Evolutionary conservation across 2,888 invertebrate genomes (phyloP).

Genomic region (Steinernema carpocapsae): DNA sequence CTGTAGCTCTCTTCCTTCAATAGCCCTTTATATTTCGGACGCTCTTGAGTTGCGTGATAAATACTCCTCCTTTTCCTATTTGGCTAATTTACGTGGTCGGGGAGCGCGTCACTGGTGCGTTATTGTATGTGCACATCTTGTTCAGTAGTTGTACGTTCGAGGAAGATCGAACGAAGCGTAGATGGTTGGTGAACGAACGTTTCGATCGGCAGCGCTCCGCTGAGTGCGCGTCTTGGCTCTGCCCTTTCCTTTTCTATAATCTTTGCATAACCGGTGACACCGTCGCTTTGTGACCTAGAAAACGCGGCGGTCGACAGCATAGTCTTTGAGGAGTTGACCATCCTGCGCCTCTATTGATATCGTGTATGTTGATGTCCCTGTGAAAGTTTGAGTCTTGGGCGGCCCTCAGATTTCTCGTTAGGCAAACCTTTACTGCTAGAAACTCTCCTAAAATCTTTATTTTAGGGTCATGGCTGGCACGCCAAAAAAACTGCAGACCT

Average conservation of each 20-base stretch:
- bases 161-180: conserved; percentile 32
- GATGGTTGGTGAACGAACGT: conserved; percentile 30
- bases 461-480: conserved; percentile 12
- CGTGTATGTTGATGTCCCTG: not conserved
- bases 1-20: conserved; percentile 17
- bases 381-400: no score
- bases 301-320: conserved; percentile 29
- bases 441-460: no score
- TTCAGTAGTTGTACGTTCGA: conserved; percentile 27
- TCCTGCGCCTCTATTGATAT: conserved; percentile 8
- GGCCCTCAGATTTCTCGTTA: no score
- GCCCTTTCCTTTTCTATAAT: conserved; percentile 34
- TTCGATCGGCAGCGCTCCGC: conserved; percentile 13
- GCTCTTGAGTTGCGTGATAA: conserved; percentile 28
- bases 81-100: conserved; percentile 30
- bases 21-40: conserved; percentile 27
- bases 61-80: conserved; percentile 32
- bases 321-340: conserved; percentile 32
- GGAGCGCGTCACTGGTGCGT: conserved; percentile 25
- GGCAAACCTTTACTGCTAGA: no score
- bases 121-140: conserved; percentile 35
- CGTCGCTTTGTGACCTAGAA: conserved; percentile 35
- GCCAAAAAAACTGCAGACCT: conserved; percentile 19
- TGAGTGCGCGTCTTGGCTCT: conserved; percentile 31
- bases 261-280: conserved; percentile 31